These are phyloP conservation scores for Rousettus leschenaultii DNA, from an alignment of 2,113 vertebrate genomes.

Conservation along the genomic window DNA sequence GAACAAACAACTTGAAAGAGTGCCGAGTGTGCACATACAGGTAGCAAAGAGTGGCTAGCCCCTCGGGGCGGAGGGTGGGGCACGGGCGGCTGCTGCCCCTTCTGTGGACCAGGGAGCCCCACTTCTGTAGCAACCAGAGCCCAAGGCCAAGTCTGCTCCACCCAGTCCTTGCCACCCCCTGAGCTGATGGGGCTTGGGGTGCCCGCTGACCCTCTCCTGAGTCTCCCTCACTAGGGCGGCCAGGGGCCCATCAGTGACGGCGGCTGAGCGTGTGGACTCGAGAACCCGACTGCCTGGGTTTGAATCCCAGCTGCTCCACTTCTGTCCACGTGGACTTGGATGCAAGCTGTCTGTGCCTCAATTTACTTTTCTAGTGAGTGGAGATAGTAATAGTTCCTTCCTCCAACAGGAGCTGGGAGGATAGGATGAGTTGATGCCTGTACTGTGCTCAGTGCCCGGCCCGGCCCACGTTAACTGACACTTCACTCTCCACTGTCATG, in stretches of 20 bases:
- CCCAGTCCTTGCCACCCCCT: not conserved
- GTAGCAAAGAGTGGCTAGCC: fast-evolving
- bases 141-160: not conserved
- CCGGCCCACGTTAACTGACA: fast-evolving
- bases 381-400: fast-evolving
- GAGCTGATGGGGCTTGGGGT: not conserved
- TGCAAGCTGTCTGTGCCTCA: not conserved
- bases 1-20: not conserved
- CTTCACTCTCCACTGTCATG: fast-evolving
- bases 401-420: not conserved
- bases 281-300: too few relatives aligned
- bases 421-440: not conserved
- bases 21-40: too few relatives aligned
- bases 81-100: not conserved
- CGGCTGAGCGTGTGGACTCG: fast-evolving
- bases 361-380: not conserved
- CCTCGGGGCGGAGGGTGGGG: not conserved
- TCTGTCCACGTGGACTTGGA: not conserved
- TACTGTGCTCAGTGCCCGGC: fast-evolving
- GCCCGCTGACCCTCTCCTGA: not conserved
- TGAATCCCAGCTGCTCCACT: not conserved
- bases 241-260: fast-evolving
- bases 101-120: not conserved
- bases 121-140: not conserved
- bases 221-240: not conserved